Base-by-base conservation (phyloP, 2,888 invertebrate species). In the Fabriciana adippe region DNA sequence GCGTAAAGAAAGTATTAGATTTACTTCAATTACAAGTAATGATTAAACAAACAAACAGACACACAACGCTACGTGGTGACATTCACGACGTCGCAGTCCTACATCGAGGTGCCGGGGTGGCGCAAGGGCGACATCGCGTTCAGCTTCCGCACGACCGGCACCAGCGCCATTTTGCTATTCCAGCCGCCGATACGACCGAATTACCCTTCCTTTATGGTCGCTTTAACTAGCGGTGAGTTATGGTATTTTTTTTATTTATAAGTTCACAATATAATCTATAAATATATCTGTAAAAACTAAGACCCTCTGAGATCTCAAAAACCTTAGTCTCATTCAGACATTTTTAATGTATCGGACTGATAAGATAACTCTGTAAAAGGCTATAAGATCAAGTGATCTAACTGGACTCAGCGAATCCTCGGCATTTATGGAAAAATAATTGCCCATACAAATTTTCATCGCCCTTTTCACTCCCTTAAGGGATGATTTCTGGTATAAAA, bases 91-190 rank as follows among this genome's bases (percentile, higher is more conserved):
- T 97, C 97, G 41, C 97, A 97, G 77, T 97, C 97, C 0, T 98
- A 97, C 84, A 96, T 99, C 75, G 97, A 97, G 90, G 97, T 98
- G 1, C 97, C 97, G 0, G 97, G 98, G 0, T 98, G 98, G 98
- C 93, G 97, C 68, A 97, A 97, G 79, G 98, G 98, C 1, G 97
- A 98, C 80, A 95, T 98, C 72, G 97, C 97, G 0, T 97, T 98
- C 88, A 97, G 97, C 76, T 98, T 98, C 81, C 94, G 98, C 72
- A 98, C 98, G 0, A 98, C 98, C 0, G 97, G 97, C 48, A 96
- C 96, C 76, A 96, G 96, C 80, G 98, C 98, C 4, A 97, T 98
- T 74, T 90, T 99, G 35, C 88, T 98, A 6, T 98, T 98, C 81
- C 98, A 98, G 82, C 97, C 98, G 6, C 97, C 98, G 0, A 97